phyloP scores from a whole-genome alignment of 2,113 vertebrate genomes.

The Notothenia coriiceps region DNA sequence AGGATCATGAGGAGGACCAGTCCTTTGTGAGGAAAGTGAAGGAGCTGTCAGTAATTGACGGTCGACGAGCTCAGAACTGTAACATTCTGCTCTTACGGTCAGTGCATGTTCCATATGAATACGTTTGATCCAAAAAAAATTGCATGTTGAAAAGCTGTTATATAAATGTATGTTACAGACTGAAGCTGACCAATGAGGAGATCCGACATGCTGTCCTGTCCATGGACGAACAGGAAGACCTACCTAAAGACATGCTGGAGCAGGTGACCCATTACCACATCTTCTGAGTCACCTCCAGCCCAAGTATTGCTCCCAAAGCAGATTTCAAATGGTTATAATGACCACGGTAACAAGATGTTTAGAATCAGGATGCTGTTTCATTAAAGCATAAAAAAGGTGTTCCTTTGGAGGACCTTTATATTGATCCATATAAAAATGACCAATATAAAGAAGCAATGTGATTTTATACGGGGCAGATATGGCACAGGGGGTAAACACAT shows the following conservation, averaged over 20 bases:
- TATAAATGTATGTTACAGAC: constrained; percentile 16
- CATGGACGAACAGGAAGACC: constrained; percentile 74
- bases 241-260: constrained; percentile 74
- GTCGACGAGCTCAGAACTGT: constrained; percentile 75
- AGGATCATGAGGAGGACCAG: constrained; percentile 46
- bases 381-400: no score
- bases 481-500: no score
- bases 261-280: constrained; percentile 50
- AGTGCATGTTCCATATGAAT: not conserved
- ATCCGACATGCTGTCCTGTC: constrained; percentile 59
- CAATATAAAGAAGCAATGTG: no score
- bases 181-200: constrained; percentile 71
- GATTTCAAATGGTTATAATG: no score
- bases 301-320: no score
- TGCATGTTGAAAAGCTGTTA: not conserved
- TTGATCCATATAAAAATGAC: no score
- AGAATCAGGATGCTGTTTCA: no score
- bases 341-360: no score
- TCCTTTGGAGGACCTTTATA: no score
- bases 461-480: no score
- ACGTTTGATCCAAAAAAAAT: no score
- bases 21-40: constrained; percentile 48
- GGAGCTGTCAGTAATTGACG: constrained; percentile 75
- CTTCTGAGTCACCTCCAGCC: no score
- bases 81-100: constrained; percentile 72